Conservation (phyloP, 2,113 vertebrate genomes). For the Myotis brandtii region DNA sequence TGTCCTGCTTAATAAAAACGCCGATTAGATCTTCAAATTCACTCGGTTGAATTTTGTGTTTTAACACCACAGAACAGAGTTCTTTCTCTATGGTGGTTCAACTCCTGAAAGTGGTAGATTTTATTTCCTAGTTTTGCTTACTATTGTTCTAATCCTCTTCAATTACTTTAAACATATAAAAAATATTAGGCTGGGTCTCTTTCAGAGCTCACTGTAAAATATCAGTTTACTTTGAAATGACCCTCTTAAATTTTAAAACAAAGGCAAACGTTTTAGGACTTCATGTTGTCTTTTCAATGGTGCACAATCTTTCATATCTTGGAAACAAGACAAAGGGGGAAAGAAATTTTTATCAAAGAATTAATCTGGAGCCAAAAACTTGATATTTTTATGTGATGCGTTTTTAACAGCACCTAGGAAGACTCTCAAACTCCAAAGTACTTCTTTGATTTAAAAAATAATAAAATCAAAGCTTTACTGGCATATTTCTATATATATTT, state of each 20-base stretch:
- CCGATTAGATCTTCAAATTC: neutral
- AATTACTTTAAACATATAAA: slow-evolving; percentile 3
- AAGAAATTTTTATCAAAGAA: slow-evolving; percentile 57
- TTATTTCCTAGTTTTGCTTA: slow-evolving; percentile 20
- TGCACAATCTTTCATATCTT: neutral
- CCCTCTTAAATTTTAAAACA: slow-evolving; percentile 43
- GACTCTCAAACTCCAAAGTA: slow-evolving; percentile 23
- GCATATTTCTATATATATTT: neutral
- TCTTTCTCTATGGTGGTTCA: neutral
- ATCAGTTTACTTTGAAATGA: neutral
- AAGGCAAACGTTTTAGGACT: slow-evolving; percentile 38
- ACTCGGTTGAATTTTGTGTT: neutral
- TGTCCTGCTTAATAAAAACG: neutral
- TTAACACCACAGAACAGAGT: neutral
- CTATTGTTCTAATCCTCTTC: slow-evolving; percentile 32
- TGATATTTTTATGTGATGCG: slow-evolving; percentile 34
- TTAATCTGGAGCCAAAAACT: slow-evolving; percentile 2
- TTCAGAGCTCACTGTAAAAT: slow-evolving; percentile 8
- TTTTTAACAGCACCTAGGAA: slow-evolving; percentile 13
- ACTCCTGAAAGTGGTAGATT: neutral
- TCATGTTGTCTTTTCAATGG: slow-evolving; percentile 6
- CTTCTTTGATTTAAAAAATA: neutral
- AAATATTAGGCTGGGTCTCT: neutral
- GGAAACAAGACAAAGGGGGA: slow-evolving; percentile 35
- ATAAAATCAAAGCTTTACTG: neutral